A percentile compares a stretch with the other conserved stretches of the same genome.
Evolutionary conservation across 1,140 invertebrate genomes (phyloP).

Genomic region (Scaptodrosophila lebanonensis): DNA sequence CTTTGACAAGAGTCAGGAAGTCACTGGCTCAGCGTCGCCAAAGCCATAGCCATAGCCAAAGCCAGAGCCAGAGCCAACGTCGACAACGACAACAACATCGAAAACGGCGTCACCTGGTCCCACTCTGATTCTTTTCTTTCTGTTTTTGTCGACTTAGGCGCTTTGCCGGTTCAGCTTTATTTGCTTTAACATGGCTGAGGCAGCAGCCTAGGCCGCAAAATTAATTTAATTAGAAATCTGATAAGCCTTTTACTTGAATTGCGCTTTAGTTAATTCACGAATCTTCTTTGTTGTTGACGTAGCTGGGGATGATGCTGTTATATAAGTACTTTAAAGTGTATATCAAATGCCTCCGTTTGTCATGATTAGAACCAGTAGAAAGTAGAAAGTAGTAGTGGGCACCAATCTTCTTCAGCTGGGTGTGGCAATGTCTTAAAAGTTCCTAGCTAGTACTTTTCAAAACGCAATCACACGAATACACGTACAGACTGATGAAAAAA

Average conservation of each 20-base stretch:
- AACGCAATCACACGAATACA: too few species aligned
- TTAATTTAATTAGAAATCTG: conserved; percentile 75
- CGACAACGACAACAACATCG: background rate
- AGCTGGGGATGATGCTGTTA: too few species aligned
- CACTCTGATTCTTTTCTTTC: background rate
- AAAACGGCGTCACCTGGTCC: too few species aligned
- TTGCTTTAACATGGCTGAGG: background rate
- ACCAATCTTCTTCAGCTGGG: too few species aligned
- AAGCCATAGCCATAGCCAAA: conserved; percentile 1
- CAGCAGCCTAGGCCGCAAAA: conserved; percentile 45
- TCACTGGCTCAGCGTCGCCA: conserved; percentile 46
- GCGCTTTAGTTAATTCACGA: conserved; percentile 67
- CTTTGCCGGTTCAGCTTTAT: background rate
- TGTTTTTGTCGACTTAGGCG: conserved; percentile 59
- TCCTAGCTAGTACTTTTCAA: too few species aligned
- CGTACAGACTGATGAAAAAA: too few species aligned
- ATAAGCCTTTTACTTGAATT: conserved; percentile 64
- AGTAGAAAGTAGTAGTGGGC: too few species aligned
- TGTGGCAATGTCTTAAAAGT: too few species aligned
- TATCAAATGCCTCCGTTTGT: too few species aligned
- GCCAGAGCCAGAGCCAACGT: background rate
- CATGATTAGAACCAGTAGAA: too few species aligned
- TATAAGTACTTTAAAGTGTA: too few species aligned
- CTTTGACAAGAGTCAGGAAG: conserved; percentile 75
- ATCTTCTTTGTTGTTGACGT: conserved; percentile 30